Evolutionary conservation across 2,888 invertebrate genomes (phyloP).

Genomic region (Drosophila nigritarsus): DNA sequence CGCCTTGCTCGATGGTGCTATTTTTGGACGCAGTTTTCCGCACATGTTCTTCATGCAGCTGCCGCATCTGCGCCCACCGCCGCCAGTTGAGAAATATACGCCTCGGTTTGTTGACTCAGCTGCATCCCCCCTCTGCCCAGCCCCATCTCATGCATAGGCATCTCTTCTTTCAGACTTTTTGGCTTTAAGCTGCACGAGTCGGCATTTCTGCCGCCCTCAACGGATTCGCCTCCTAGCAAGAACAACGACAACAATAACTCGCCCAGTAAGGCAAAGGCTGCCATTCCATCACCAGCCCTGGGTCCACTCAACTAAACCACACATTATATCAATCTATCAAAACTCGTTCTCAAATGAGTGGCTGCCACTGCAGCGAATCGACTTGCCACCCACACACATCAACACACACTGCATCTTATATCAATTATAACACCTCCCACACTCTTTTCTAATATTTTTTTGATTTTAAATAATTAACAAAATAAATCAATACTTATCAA

Average conservation of each 20-base stretch:
- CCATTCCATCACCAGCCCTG: not conserved
- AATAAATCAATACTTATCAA: not conserved
- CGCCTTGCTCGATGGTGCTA: slow-evolving; percentile 60
- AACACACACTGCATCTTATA: not conserved
- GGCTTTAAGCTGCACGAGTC: slow-evolving; percentile 56
- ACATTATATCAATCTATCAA: not conserved
- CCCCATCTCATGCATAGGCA: not conserved
- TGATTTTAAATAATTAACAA: not conserved
- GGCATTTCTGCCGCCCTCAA: slow-evolving; percentile 30
- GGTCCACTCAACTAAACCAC: not conserved
- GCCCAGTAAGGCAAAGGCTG: not conserved
- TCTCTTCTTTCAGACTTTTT: slow-evolving; percentile 37
- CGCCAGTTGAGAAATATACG: slow-evolving; percentile 42
- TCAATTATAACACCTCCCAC: not conserved
- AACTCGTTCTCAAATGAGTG: slow-evolving; percentile 1
- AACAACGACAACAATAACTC: not conserved
- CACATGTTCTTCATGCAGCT: slow-evolving; percentile 70
- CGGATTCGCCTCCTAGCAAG: not conserved
- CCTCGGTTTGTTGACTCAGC: slow-evolving; percentile 53
- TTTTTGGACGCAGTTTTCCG: slow-evolving; percentile 63
- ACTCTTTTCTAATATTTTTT: not conserved
- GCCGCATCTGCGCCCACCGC: slow-evolving; percentile 51
- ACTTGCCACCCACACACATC: not conserved
- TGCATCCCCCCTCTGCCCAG: too few relatives aligned
- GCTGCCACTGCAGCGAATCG: not conserved